Base-by-base conservation (phyloP, 2,888 invertebrate genomes). In the Harpagoxenus sublaevis region DNA sequence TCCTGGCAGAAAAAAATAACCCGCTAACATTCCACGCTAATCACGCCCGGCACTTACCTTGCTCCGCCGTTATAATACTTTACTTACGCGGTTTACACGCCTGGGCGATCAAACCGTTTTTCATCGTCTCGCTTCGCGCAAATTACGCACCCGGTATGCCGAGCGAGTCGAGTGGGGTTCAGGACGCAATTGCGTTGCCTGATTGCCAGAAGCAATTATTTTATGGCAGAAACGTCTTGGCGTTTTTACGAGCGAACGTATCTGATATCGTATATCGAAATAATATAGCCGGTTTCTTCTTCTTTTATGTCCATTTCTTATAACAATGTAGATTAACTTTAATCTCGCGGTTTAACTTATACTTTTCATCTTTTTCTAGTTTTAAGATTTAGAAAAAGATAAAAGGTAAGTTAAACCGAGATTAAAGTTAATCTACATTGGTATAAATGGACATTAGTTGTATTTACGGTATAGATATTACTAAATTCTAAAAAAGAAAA, bases 71-170 rank as follows among this genome's bases (percentile, higher is more conserved):
- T 70, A 53, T 35, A 70, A 35, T 60, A 73, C 55, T 75, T 39
- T 51, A 51, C 48, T 77, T 86, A 55, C n/a, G 35, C 23, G 35
- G 23, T 66, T 63, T 83, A 55, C 31, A 60, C 62, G 77, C 18
- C 31, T 73, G 12, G 62, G 23, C 18, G 62, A 55, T 65, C 42
- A 78, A 83, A 86, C 57, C 60, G 31, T 83, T 86, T 86, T 85
- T 78, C 42, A 78, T 10, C 65, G 48, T 35, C 55, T 28, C 62
- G 77, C 42, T 35, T 86, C 62, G 39, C 51, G 78, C 51, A 66
- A 62, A 78, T 71, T 65, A 75, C n/a, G n/a, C 63, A 77, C 73
- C 10, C 65, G 48, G 48, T n/a, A 12, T 70, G 77, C 15, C 68
- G 15, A 83, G n/a, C n/a, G 57, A 75, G 60, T n/a, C 63, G 23